Base-by-base conservation (phyloP, 2,888 invertebrate genomes). In the Clitarchus hookeri region DNA sequence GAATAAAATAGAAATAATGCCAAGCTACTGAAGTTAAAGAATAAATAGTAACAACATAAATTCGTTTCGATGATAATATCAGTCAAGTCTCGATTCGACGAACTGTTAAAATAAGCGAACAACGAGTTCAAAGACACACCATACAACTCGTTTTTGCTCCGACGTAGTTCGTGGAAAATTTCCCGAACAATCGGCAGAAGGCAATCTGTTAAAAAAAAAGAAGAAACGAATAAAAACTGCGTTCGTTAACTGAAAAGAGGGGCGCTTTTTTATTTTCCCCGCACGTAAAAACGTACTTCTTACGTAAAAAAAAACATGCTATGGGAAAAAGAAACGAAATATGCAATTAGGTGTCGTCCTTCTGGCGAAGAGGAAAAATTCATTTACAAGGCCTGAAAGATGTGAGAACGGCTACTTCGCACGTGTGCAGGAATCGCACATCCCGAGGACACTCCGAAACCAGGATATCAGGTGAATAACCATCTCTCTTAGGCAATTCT, bases 301-400 rank as follows among this genome's bases (percentile, higher is more conserved):
- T n/a, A n/a, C 65, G 19, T 65, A n/a, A 16, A 65, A 19, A n/a
- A 65, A 65, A 65, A 65, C 65, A n/a, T 65, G n/a, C 65, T 65
- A 11, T 65, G n/a, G 19, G 53, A 8, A 65, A 65, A 65, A 65
- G n/a, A 23, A 65, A 65, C 65, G 65, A 6, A 65, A 65, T 65
- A 65, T 65, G 65, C 65, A 65, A 65, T 65, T 65, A 65, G 16
- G 65, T 65, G 65, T 65, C 65, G 65, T 65, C 65, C 65, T 65
- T 65, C 23, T 65, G 65, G 65, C n/a, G 11, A 65, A 65, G 65
- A 65, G 65, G 48, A 16, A 65, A 65, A 65, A 65, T 65, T 65
- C 19, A 65, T 65, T 65, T 65, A 65, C 19, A 65, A 65, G 65
- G 65, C 16, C 65, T 65, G 65, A 65, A 65, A n/a, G 65, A 19